Evolutionary conservation across 2,113 vertebrate species (phyloP).

Genomic region (Motacilla tschutschensis): DNA sequence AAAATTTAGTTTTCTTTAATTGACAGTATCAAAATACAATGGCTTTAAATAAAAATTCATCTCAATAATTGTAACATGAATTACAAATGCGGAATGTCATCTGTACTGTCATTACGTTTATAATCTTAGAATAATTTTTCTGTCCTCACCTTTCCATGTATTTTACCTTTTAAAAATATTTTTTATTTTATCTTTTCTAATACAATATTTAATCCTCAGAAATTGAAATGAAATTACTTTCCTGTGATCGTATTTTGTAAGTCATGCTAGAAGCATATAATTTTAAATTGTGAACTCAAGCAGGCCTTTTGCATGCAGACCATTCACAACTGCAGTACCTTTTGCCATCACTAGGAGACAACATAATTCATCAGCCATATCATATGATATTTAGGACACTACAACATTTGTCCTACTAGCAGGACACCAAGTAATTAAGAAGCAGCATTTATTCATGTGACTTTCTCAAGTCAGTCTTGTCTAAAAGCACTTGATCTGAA

Average conservation of each 20-base stretch:
- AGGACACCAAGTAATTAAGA: not conserved
- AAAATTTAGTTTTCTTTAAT: not conserved
- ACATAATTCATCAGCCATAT: not conserved
- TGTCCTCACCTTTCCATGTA: not conserved
- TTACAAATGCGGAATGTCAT: not conserved
- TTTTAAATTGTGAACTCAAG: not conserved
- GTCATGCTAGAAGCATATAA: not conserved
- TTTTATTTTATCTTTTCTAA: not conserved
- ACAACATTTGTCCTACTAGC: not conserved
- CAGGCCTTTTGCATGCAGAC: accelerated
- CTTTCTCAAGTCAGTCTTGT: not conserved
- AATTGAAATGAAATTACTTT: not conserved
- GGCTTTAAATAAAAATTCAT: not conserved
- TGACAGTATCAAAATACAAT: not conserved
- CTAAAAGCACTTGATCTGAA: not conserved
- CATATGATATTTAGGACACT: accelerated
- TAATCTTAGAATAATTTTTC: not conserved
- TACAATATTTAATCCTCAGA: not conserved
- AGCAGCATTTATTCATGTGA: not conserved
- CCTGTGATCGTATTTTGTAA: not conserved
- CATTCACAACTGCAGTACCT: not conserved
- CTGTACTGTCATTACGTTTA: not conserved
- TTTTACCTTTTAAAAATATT: not conserved
- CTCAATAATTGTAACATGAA: not conserved
- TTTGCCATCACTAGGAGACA: not conserved